phyloP scores from a whole-genome alignment of 2,888 invertebrate genomes.

The Glyphotaelius pellucidus region DNA sequence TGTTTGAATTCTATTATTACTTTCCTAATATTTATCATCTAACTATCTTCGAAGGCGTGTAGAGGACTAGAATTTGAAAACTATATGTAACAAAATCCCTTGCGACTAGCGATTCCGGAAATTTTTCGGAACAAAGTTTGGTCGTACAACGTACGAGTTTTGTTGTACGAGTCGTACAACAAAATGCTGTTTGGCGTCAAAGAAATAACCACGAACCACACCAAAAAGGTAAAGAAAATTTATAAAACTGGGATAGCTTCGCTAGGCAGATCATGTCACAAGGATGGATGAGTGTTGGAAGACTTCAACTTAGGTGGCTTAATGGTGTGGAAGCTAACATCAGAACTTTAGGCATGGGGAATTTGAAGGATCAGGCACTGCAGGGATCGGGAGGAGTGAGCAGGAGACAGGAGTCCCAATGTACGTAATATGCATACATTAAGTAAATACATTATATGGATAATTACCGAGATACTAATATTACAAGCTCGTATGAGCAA shows the following conservation, averaged over 20 bases:
- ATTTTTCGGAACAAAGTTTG: background rate
- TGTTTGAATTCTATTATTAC: background rate
- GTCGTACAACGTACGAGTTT: too few relatives aligned
- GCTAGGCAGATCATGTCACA: background rate
- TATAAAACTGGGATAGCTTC: background rate
- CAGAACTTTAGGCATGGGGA: background rate
- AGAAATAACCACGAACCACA: background rate
- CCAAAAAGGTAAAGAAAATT: background rate
- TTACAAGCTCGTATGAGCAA: background rate
- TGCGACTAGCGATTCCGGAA: background rate
- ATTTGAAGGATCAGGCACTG: background rate
- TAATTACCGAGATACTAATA: background rate
- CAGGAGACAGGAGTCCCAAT: too few relatives aligned
- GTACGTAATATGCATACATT: too few relatives aligned
- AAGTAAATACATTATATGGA: background rate
- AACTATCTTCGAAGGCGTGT: background rate
- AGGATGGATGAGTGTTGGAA: background rate
- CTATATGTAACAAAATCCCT: background rate
- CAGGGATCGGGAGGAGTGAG: too few relatives aligned
- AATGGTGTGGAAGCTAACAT: background rate
- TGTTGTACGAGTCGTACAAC: background rate
- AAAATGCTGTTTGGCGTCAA: background rate
- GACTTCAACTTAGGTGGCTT: background rate
- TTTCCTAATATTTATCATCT: background rate
- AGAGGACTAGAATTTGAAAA: background rate